Evolutionary conservation across 2,888 invertebrate genomes (phyloP).

Genomic region (Eurytoma adleriae): DNA sequence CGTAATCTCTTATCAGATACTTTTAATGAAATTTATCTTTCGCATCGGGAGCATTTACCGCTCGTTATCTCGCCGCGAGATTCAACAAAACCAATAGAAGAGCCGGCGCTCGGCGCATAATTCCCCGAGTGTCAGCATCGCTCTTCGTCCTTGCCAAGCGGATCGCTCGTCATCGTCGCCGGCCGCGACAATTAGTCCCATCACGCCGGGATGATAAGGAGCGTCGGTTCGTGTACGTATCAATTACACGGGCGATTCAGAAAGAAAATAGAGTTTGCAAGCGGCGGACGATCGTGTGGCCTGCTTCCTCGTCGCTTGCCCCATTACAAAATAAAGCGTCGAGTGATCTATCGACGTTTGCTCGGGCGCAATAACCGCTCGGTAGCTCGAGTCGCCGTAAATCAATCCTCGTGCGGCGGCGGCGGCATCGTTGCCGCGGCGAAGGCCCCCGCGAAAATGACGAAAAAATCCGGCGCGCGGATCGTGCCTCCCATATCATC

Average conservation of each 20-base stretch:
- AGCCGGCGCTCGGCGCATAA: not conserved
- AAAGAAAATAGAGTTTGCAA: conserved; percentile 26
- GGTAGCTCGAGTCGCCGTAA: conserved; percentile 36
- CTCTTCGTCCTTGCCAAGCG: not conserved
- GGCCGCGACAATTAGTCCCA: conserved; percentile 33
- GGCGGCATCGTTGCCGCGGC: not conserved
- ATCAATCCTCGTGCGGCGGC: conserved; percentile 38
- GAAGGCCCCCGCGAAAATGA: conserved; percentile 38
- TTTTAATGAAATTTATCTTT: no score
- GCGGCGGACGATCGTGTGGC: not conserved
- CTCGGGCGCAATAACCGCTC: conserved; percentile 32
- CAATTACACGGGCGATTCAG: conserved; percentile 35
- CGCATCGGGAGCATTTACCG: no score
- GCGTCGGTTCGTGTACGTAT: conserved; percentile 26
- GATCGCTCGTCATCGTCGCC: conserved; percentile 26
- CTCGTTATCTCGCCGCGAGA: no score
- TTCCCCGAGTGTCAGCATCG: not conserved
- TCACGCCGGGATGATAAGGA: conserved; percentile 5
- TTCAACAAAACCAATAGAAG: no score
- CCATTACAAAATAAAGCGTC: conserved; percentile 50
- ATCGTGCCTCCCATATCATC: conserved; percentile 27
- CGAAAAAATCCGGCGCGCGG: not conserved
- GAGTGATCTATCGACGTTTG: conserved; percentile 43
- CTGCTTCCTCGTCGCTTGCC: not conserved
- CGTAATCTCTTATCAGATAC: not conserved